Base-by-base conservation (phyloP, 2,113 vertebrate genomes). In the Brienomyrus brachyistius region DNA sequence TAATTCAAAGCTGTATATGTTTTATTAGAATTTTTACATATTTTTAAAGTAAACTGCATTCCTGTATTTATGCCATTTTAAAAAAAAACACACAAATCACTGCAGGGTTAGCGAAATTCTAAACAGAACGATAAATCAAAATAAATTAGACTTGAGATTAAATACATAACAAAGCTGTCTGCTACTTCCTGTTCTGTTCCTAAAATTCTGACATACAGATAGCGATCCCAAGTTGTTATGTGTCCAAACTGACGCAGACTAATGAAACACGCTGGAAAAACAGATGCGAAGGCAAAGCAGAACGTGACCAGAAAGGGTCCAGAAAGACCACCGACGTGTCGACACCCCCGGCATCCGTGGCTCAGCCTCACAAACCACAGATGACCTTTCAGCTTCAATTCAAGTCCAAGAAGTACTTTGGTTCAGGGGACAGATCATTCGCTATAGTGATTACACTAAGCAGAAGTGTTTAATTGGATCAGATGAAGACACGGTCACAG, bases 21-120 rank as follows among this genome's bases (percentile, higher is more conserved):
- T 77, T 77, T 43, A 19, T 43, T 43, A 2, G 6, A 43, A 43
- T 19, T 35, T 80, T 80, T 43, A 43, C 74, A 77, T 77, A 77
- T 77, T 77, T 77, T 77, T 40, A 77, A 77, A 77, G 74, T 80
- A 80, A 80, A 43, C n/a, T 85, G 45, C 23, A 85, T 85, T 23
- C 82, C 23, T 85, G 21, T 48, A 40, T n/a, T 45, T 48, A n/a
- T 23, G 45, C 21, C 23, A 50, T 85, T 85, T 21, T 7, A 56
- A 56, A 82, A 82, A 80, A 62, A 35, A 13, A 40, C 40, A 85
- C 47, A 50, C 9, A 85, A n/a, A 85, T 85, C 21, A 85, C 40
- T n/a, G 47, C 40, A 50, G 82, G 40, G 40, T 48, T 84, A 9
- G 40, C 7, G 8, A 84, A 4, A 48, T 48, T 85, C 40, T n/a